Base-by-base conservation (phyloP, 1,140 invertebrate species). In the Mesaphorura yosii region DNA sequence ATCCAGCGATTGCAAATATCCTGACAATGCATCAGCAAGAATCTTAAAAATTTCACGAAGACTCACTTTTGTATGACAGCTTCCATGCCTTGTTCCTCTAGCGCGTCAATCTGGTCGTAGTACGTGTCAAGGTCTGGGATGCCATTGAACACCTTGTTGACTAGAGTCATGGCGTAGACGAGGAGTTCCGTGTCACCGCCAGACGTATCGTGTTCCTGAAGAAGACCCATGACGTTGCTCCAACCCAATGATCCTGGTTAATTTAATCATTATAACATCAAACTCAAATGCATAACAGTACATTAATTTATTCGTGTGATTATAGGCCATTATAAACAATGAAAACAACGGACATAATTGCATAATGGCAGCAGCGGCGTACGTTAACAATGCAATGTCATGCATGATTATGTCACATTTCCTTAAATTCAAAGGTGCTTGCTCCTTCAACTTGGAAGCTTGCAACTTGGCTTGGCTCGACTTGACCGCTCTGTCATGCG, bases 31-130 rank as follows among this genome's bases (percentile, higher is more conserved):
- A n/a, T n/a, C n/a, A n/a, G n/a, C n/a, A n/a, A n/a, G n/a, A n/a
- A n/a, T n/a, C n/a, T n/a, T n/a, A n/a, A n/a, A n/a, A n/a, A n/a
- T n/a, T n/a, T n/a, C n/a, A n/a, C n/a, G n/a, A n/a, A n/a, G n/a
- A 48, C 59, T 63, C 59, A 74, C 66, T 84, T 78, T 66, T 89
- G 82, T 62, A 94, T 88, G 34, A 96, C 84, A 19, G 76, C 75
- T 69, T 96, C 91, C 70, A 99, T 93, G 3, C 91, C 92, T 66
- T 95, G 91, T 62, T 96, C 90, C 69, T 98, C 94, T 28, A 98
- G 71, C 29, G 81, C 79, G 73, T 99, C 95, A 0, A 93, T 91
- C 64, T 98, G 87, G 72, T 98, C 93, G 67, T 98, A 99, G 69
- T 96, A 99, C 10, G 86, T 89, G 68, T 98, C 92, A 70, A 94